phyloP scores from a whole-genome alignment of 2,113 vertebrate genomes.

The Gobiocypris rarus region DNA sequence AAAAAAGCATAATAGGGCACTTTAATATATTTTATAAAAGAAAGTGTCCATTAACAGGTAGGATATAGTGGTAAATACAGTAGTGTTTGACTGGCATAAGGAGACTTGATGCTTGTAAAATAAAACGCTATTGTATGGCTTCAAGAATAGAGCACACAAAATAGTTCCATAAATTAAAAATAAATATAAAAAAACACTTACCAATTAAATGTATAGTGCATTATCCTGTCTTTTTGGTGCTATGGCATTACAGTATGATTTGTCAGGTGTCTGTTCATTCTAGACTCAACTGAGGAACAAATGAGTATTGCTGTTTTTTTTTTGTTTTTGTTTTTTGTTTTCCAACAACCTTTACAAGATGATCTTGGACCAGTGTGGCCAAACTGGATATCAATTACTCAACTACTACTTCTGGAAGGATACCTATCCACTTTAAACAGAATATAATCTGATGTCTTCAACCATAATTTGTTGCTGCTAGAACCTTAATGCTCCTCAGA shows the following conservation, averaged over 20 bases:
- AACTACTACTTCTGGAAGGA: conserved; percentile 3
- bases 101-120: not conserved
- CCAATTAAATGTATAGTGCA: not conserved
- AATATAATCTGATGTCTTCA: not conserved
- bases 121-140: not conserved
- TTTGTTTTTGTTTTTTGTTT: not conserved
- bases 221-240: not conserved
- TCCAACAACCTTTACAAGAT: not conserved
- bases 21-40: too few species aligned
- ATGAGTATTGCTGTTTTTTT: not conserved
- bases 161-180: too few species aligned
- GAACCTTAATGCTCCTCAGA: not conserved
- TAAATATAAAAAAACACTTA: too few species aligned
- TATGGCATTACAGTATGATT: not conserved
- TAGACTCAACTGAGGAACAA: not conserved
- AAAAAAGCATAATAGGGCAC: too few species aligned
- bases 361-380: not conserved
- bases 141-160: not conserved
- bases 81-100: too few species aligned
- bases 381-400: conserved; percentile 29
- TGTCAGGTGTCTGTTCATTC: not conserved
- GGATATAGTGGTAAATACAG: too few species aligned
- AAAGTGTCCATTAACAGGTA: too few species aligned
- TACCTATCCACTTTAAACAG: not conserved
- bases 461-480: not conserved